Percentiles rank a stretch among this genome's conserved stretches.
Conservation (phyloP, 2,797 vertebrate genomes). For the Decapterus maruadsi region DNA sequence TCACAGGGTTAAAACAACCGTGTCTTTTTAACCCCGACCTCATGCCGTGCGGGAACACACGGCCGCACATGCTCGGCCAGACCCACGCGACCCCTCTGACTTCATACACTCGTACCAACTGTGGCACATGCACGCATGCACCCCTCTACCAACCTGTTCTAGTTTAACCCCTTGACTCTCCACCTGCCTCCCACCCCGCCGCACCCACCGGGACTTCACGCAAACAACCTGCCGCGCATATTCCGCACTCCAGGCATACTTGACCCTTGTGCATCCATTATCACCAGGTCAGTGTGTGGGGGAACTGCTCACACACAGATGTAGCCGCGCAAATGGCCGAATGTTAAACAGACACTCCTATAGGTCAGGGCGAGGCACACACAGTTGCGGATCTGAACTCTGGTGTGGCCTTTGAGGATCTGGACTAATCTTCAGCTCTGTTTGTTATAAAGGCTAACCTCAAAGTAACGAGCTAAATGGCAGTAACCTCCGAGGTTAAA, state of each 20-base stretch:
- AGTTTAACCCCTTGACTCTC: slow-evolving; percentile 73
- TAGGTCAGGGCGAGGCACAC: slow-evolving; percentile 45
- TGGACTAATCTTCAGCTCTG: slow-evolving; percentile 24
- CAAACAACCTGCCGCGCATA: slow-evolving; percentile 68
- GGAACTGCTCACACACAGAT: slow-evolving; percentile 31
- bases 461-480: slow-evolving; percentile 36
- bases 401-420: slow-evolving; percentile 30
- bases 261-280: slow-evolving; percentile 68
- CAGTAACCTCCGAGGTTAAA: slow-evolving; percentile 50
- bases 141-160: slow-evolving; percentile 65
- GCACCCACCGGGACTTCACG: slow-evolving; percentile 41
- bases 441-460: slow-evolving; percentile 64
- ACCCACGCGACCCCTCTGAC: slow-evolving; percentile 36
- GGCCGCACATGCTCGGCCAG: slow-evolving; percentile 31
- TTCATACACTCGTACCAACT: slow-evolving; percentile 55
- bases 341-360: slow-evolving; percentile 48
- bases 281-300: slow-evolving; percentile 40
- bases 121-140: slow-evolving; percentile 41
- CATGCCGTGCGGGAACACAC: slow-evolving; percentile 22
- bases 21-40: slow-evolving; percentile 64
- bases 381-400: slow-evolving; percentile 30
- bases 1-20: slow-evolving; percentile 51
- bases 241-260: slow-evolving; percentile 65
- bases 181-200: slow-evolving; percentile 63
- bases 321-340: slow-evolving; percentile 19